phyloP scores from a whole-genome alignment of 2,113 vertebrate genomes.

The Psammodynastes pulverulentus region DNA sequence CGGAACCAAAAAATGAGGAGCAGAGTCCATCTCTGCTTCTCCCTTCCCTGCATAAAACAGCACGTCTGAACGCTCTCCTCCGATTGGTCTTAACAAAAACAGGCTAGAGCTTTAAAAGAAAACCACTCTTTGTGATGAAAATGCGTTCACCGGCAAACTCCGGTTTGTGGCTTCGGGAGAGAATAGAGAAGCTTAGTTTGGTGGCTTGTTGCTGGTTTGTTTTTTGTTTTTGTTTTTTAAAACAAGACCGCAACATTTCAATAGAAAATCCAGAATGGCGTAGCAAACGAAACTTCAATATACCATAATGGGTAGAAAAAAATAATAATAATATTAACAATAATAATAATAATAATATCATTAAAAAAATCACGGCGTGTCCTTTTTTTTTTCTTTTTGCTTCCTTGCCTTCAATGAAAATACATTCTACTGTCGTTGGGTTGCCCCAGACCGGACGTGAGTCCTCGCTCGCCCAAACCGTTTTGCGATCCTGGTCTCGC shows the following conservation, averaged over 20 bases:
- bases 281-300: conserved; percentile 34
- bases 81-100: conserved; percentile 34
- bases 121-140: conserved; percentile 42
- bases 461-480: neutral
- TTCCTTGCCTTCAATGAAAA: conserved; percentile 29
- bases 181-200: neutral
- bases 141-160: conserved; percentile 56
- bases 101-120: conserved; percentile 57
- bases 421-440: conserved; percentile 63
- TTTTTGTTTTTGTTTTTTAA: neutral
- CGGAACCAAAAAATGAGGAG: conserved; percentile 39
- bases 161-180: neutral
- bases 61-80: conserved; percentile 25
- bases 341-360: too few relatives aligned
- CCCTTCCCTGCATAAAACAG: conserved; percentile 41
- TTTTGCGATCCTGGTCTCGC: conserved; percentile 56
- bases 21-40: neutral
- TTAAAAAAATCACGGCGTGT: neutral
- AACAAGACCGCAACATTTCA: conserved; percentile 33
- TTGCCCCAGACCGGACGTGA: conserved; percentile 2
- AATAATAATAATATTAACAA: too few relatives aligned
- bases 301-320: conserved; percentile 36
- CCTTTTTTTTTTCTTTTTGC: neutral
- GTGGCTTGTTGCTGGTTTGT: neutral
- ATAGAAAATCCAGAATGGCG: conserved; percentile 41